phyloP scores from a whole-genome alignment of 2,888 invertebrate genomes.

The Epistrophe grossulariae region DNA sequence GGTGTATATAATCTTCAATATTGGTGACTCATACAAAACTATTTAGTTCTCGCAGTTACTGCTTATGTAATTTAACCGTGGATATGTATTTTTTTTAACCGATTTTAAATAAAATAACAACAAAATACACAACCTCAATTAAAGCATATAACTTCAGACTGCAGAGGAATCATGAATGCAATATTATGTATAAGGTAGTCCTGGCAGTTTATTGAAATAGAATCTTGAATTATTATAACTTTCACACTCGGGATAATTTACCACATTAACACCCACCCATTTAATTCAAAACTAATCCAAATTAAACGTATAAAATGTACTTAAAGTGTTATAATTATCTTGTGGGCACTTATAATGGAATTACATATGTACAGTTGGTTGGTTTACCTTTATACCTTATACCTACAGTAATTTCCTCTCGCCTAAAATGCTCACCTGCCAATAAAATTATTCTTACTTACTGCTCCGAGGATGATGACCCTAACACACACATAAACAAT shows the following conservation, averaged over 20 bases:
- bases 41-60: no score
- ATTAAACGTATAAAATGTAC: neutral
- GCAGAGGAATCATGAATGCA: no score
- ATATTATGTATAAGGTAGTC: no score
- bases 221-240: neutral
- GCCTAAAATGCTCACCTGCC: neutral
- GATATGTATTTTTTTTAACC: no score
- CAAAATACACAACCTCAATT: no score
- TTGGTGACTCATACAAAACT: no score
- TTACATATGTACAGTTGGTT: neutral
- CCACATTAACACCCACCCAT: slow-evolving; percentile 4
- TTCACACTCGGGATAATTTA: neutral
- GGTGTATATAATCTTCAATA: no score
- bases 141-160: no score
- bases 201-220: neutral
- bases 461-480: neutral
- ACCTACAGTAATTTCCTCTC: neutral
- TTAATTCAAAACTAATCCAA: neutral
- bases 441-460: neutral
- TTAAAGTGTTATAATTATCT: slow-evolving; percentile 5
- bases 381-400: neutral
- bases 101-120: no score
- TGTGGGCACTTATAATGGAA: slow-evolving; percentile 3
- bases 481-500: neutral
- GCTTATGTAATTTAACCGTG: no score